Base-by-base conservation (phyloP, 1,140 invertebrate genomes). In the Bombus sibiricus region DNA sequence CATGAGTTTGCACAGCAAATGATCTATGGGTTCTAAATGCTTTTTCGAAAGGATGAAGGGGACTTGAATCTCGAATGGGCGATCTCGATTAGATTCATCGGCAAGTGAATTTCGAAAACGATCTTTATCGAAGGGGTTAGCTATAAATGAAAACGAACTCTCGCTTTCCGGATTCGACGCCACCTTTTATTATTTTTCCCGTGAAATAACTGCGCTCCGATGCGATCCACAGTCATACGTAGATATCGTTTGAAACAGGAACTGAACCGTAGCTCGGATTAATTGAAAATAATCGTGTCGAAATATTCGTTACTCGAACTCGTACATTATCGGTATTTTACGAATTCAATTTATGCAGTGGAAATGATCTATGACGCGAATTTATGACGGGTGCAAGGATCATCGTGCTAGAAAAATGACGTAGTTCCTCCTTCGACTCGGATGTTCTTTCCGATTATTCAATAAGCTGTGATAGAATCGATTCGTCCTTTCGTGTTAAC, bases 131-230 rank as follows among this genome's bases (percentile, higher is more conserved):
- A 34, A 3, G 13, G 53, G 47, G 66, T 64, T 88, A 69, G 77
- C 37, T 28, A 73, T 89, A 68, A 84, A 80, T 88, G 83, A 83
- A 77, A 64, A 39, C 43, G 28, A 22, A 62, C 3, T 22, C 28
- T 12, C 57, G 57, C 3, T 34, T 37, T 39, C 3, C 4, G 47
- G 62, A 43, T 87, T 83, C 77, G 13, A 39, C 77, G 75, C 79
- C 22, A 34, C 62, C 82, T 80, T 88, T 85, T 71, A 72, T 88
- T 88, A 80, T 76, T 84, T 66, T 78, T 69, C n/a, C 69, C 10
- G 25, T 41, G 34, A 83, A 59, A 64, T 43, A 59, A 64, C 39
- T 9, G 25, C 28, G 28, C n/a, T 53, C 4, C 37, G 47, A 34
- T 43, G 18, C 75, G 22, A 47, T 47, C 5, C 47, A 18, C 32